Evolutionary conservation across 2,888 invertebrate species (phyloP).

Genomic region (Heterodera filipjevi): DNA sequence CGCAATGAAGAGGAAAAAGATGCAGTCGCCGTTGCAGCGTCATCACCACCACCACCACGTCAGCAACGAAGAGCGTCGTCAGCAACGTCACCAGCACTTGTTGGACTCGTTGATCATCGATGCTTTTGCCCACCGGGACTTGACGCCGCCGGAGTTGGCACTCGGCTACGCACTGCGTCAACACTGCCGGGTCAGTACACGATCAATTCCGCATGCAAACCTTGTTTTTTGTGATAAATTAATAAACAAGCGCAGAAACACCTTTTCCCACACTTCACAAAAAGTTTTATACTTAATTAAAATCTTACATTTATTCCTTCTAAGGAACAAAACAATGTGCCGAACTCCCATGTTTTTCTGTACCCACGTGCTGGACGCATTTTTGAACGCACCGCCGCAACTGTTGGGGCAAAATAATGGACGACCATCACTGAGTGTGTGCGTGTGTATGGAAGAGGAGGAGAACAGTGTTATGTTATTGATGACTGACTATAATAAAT

Average conservation of each 20-base stretch:
- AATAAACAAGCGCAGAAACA: no score
- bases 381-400: slow-evolving; percentile 5
- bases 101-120: slow-evolving; percentile 4
- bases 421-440: neutral
- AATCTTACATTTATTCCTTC: neutral
- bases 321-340: neutral
- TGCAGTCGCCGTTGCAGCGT: neutral
- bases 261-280: no score
- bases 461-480: no score
- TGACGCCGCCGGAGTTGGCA: slow-evolving; percentile 36
- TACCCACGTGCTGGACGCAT: slow-evolving; percentile 15
- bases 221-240: neutral
- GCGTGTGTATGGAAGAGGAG: no score
- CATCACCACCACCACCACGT: neutral
- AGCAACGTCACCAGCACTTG: neutral
- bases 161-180: slow-evolving; percentile 26
- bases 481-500: neutral
- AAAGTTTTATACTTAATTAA: neutral
- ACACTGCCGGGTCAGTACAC: slow-evolving; percentile 26
- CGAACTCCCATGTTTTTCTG: neutral
- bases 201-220: neutral
- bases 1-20: neutral
- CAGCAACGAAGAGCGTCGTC: neutral
- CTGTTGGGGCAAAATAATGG: neutral
- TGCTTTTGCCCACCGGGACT: slow-evolving; percentile 33